Conservation (phyloP, 2,797 vertebrate genomes). For the Aselliscus stoliczkanus region DNA sequence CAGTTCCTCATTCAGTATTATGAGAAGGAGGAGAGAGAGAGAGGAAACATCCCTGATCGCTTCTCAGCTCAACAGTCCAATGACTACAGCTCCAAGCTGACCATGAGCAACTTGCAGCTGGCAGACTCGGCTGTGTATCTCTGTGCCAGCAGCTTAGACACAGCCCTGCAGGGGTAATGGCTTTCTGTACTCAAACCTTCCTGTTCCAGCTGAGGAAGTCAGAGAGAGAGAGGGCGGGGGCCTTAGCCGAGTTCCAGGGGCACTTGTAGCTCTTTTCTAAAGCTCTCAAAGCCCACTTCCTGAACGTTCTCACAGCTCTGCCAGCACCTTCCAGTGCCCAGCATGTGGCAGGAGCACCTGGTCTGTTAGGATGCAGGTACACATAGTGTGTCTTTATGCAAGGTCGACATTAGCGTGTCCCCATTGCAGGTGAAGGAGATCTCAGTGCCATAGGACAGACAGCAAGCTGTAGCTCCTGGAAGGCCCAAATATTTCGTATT, state of each 20-base stretch:
- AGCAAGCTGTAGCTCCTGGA: not conserved
- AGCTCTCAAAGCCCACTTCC: not conserved
- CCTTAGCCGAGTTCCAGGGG: no score
- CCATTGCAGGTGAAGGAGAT: not conserved
- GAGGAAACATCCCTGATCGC: not conserved
- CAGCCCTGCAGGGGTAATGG: not conserved
- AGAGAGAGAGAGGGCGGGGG: rapidly evolving
- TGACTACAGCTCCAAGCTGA: not conserved
- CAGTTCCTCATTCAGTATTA: not conserved
- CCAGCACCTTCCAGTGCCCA: not conserved
- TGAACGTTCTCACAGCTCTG: not conserved
- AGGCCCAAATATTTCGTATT: not conserved
- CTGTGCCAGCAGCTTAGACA: constrained; percentile 46
- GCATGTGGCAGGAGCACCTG: not conserved
- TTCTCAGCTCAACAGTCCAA: not conserved
- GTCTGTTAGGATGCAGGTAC: rapidly evolving
- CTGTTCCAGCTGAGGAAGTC: not conserved
- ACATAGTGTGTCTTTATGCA: rapidly evolving
- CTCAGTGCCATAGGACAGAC: not conserved
- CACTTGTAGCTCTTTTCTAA: not conserved
- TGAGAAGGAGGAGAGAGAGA: rapidly evolving
- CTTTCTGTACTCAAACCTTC: constrained; percentile 65
- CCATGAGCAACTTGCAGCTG: not conserved
- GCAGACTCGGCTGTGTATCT: not conserved
- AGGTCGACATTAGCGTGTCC: rapidly evolving